phyloP scores from a whole-genome alignment of 2,113 vertebrate genomes.

The Pluvianellus socialis region DNA sequence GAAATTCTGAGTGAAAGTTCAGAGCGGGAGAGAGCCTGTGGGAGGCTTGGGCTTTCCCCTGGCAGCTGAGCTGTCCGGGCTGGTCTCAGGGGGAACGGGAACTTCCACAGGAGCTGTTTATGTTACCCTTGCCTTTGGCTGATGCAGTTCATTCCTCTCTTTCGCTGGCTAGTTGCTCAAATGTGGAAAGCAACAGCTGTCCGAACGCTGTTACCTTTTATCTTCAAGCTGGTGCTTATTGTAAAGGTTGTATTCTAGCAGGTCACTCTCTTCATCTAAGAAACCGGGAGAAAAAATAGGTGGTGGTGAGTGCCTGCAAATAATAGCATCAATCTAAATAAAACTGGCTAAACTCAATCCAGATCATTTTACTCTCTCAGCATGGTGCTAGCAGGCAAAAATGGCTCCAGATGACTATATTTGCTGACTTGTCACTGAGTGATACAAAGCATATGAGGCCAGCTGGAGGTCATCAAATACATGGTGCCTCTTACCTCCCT shows the following conservation, averaged over 20 bases:
- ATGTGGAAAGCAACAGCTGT: not conserved
- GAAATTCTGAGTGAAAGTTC: not conserved
- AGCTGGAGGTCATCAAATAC: slow-evolving; percentile 22
- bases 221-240: not conserved
- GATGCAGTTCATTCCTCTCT: not conserved
- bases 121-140: not conserved
- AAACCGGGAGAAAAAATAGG: not conserved
- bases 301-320: not conserved
- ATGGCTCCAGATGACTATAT: not conserved
- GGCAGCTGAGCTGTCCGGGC: not conserved
- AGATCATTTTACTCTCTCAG: not conserved
- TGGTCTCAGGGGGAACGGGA: not conserved
- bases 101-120: not conserved
- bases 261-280: not conserved
- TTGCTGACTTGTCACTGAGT: slow-evolving; percentile 10
- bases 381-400: not conserved
- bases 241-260: not conserved
- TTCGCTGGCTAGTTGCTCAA: not conserved
- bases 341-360: not conserved
- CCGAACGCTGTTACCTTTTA: not conserved
- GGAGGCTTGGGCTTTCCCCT: not conserved
- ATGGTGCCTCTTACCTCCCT: not conserved
- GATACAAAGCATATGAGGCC: slow-evolving; percentile 45
- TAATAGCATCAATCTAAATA: not conserved
- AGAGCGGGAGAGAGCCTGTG: not conserved